Evolutionary conservation across 2,113 vertebrate genomes (phyloP).

Genomic region (Phylloscopus trochiloides): DNA sequence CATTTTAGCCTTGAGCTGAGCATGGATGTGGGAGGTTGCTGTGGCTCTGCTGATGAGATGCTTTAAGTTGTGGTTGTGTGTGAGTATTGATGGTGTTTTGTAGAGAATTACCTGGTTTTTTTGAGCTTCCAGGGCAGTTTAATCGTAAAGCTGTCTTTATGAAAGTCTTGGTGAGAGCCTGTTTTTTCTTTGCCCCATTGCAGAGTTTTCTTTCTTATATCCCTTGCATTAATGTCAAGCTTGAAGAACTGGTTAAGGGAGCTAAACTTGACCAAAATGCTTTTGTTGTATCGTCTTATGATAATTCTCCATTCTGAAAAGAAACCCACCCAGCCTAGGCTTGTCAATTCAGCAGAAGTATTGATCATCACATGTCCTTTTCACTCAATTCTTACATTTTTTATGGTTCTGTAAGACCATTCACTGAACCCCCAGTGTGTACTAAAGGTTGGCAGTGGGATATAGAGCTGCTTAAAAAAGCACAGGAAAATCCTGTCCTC

Average conservation of each 20-base stretch:
- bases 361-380: not conserved
- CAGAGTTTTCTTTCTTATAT: not conserved
- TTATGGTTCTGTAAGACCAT: not conserved
- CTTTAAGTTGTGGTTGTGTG: not conserved
- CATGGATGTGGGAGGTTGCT: not conserved
- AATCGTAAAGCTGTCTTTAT: not conserved
- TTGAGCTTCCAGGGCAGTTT: not conserved
- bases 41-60: not conserved
- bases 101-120: not conserved
- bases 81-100: not conserved
- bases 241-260: not conserved
- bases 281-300: not conserved
- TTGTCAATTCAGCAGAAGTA: not conserved
- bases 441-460: not conserved
- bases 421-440: not conserved
- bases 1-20: not conserved
- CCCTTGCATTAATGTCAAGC: not conserved
- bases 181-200: not conserved
- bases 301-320: not conserved
- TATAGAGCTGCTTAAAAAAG: not conserved
- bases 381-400: accelerated
- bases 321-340: not conserved
- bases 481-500: not conserved
- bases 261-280: not conserved
- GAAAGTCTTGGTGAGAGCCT: not conserved